A percentile compares a stretch with the other conserved stretches of the same genome.
phyloP scores from a whole-genome alignment of 2,888 invertebrate genomes.

The Phymatocera aterrima region DNA sequence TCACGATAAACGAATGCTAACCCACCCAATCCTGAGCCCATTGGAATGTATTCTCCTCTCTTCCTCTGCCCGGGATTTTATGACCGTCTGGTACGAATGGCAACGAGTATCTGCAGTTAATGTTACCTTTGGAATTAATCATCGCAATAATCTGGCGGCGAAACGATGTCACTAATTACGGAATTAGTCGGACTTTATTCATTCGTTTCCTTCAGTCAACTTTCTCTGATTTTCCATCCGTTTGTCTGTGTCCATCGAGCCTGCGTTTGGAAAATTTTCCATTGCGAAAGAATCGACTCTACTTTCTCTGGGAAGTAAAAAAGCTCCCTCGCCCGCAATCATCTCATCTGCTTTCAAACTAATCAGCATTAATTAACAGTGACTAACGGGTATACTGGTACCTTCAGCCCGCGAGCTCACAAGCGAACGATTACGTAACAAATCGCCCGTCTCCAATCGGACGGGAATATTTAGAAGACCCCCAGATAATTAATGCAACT shows the following conservation, averaged over 20 bases:
- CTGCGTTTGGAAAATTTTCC: neutral
- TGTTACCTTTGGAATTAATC: neutral
- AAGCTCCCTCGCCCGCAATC: neutral
- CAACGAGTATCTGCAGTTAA: slow-evolving; percentile 1
- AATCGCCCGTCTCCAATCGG: neutral
- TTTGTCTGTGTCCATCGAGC: neutral
- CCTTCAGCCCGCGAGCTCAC: neutral
- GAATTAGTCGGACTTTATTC: neutral
- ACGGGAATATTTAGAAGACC: neutral
- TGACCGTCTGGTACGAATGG: neutral
- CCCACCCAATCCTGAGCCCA: neutral
- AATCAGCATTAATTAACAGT: slow-evolving; percentile 2
- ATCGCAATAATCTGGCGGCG: neutral
- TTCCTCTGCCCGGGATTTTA: neutral
- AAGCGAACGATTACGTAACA: neutral
- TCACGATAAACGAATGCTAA: neutral
- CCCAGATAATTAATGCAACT: neutral
- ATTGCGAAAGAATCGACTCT: neutral
- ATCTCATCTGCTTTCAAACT: neutral
- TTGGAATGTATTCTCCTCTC: neutral
- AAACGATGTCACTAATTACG: neutral
- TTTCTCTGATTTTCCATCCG: neutral
- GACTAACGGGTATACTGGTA: too few species aligned
- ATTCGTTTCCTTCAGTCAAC: too few species aligned
- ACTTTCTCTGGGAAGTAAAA: neutral